Percentiles rank a stretch among this genome's conserved stretches.
Conservation (phyloP, 2,888 invertebrate species). For the Mayetiola destructor region DNA sequence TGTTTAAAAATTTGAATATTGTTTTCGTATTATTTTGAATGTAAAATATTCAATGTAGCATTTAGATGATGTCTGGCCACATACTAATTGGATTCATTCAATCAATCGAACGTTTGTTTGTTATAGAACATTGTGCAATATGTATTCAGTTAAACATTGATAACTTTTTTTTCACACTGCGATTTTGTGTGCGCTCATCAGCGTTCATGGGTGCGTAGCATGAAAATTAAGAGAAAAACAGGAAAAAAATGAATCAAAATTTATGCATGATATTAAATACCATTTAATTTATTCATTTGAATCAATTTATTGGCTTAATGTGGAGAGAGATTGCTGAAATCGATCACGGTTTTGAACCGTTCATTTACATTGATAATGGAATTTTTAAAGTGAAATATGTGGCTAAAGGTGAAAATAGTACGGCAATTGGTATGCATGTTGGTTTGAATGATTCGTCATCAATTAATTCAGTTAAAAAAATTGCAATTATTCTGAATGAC, state of each 20-base stretch:
- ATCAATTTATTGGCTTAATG: too few species aligned
- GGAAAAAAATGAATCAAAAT: too few species aligned
- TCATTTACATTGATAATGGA: neutral
- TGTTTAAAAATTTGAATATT: constrained; percentile 1
- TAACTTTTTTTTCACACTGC: neutral
- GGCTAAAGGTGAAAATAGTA: neutral
- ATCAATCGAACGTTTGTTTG: neutral
- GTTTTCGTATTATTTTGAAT: too few species aligned
- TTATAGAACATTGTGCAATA: constrained; percentile 2
- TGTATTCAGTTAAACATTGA: too few species aligned
- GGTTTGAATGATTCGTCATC: neutral
- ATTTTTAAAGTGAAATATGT: constrained; percentile 7
- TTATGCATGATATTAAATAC: neutral
- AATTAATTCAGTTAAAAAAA: neutral
- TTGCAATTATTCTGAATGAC: constrained; percentile 5
- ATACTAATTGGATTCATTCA: neutral
- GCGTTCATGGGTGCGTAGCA: neutral
- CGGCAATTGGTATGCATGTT: neutral
- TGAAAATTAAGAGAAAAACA: too few species aligned
- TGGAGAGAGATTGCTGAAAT: too few species aligned
- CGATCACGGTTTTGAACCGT: too few species aligned
- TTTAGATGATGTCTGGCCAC: neutral
- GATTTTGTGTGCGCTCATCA: neutral
- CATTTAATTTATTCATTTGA: constrained; percentile 11
- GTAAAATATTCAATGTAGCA: neutral